phyloP scores from a whole-genome alignment of 2,113 vertebrate species.

The Grammomys surdaster region DNA sequence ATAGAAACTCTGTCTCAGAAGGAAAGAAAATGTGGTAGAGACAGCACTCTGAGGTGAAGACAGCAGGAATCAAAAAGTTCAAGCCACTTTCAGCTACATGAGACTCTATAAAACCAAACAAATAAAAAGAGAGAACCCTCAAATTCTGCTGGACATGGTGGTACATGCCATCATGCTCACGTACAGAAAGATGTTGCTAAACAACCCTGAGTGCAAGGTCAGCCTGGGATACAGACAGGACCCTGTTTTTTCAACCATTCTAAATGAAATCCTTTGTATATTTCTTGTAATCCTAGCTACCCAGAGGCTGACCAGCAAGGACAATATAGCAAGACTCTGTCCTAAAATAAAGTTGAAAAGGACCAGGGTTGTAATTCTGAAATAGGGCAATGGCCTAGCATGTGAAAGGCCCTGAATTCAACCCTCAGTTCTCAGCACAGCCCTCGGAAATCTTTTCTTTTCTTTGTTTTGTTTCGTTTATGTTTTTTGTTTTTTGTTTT shows the following conservation, averaged over 20 bases:
- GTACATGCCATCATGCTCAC: background rate
- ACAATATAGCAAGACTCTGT: background rate
- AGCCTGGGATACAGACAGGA: background rate
- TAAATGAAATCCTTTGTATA: background rate
- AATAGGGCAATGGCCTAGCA: background rate
- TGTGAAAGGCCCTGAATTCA: background rate
- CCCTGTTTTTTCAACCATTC: background rate
- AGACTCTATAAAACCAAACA: background rate
- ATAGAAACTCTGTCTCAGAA: background rate
- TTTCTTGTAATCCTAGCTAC: background rate
- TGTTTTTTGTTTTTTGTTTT: too few species aligned
- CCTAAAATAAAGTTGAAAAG: background rate
- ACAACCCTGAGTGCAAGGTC: background rate
- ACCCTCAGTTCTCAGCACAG: background rate
- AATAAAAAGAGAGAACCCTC: background rate
- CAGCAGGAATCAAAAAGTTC: background rate
- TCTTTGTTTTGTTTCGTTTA: too few species aligned
- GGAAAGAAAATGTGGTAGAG: background rate
- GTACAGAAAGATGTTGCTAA: background rate
- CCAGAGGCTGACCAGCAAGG: background rate
- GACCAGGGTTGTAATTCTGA: background rate
- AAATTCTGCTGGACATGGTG: background rate
- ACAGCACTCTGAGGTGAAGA: background rate
- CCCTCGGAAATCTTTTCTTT: background rate
- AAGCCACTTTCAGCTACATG: background rate